Percentiles rank a stretch among this genome's conserved stretches.
These are phyloP conservation scores for Circaetus gallicus DNA, from an alignment of 2,113 vertebrate genomes.

Conservation along the genomic window DNA sequence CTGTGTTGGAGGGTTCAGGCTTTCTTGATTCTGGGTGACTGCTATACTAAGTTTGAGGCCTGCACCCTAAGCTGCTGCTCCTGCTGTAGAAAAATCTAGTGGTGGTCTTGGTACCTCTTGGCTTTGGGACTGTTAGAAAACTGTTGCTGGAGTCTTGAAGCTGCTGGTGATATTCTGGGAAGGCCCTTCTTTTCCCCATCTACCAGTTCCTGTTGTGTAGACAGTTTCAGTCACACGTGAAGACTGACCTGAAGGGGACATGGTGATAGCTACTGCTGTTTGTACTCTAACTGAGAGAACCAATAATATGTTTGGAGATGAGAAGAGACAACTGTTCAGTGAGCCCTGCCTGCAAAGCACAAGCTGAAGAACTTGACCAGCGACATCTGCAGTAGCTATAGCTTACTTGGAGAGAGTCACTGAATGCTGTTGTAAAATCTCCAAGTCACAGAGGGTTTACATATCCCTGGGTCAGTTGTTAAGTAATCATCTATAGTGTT, in stretches of 20 bases:
- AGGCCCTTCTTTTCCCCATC: background rate
- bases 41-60: background rate
- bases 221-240: background rate
- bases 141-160: background rate
- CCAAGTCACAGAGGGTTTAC: background rate
- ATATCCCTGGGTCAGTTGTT: background rate
- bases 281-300: background rate
- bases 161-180: background rate
- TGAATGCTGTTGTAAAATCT: background rate
- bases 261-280: background rate
- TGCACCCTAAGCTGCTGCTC: background rate
- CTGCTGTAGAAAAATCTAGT: background rate
- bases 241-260: background rate
- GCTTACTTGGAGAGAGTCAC: background rate
- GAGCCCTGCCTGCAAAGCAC: background rate
- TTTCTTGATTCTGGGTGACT: background rate
- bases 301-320: background rate
- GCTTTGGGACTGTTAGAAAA: background rate
- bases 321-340: background rate
- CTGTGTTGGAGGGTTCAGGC: background rate
- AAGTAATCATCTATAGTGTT: background rate
- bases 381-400: background rate
- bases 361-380: background rate
- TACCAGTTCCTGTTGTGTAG: background rate
- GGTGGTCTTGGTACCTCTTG: background rate